Evolutionary conservation across 2,888 invertebrate genomes (phyloP), one percentile per base, ranked within the genome.

Genomic region (Conops quadrifasciatus): DNA sequence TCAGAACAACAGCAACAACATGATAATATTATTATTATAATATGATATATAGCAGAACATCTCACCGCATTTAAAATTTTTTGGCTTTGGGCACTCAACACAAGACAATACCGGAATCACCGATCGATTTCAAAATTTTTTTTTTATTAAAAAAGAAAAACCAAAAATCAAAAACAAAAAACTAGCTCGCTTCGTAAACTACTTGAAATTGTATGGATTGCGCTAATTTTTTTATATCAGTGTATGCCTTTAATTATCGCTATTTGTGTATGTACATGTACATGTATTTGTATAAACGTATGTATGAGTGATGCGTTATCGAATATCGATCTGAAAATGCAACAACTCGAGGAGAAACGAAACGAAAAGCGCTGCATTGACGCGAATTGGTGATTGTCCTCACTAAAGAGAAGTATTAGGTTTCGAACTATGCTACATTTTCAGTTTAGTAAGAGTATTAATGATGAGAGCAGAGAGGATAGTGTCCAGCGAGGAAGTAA

Each of bases 71-170:
- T 80, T 69, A 66, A 70, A 36, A 7, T n/a, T 73, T 77, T 79
- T 69, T 76, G 77, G 80, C 80, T 80, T 81, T 76, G 77, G 75
- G 75, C 75, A 75, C 75, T 65, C 65, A 71, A 64, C 63, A 71
- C 71, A 70, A 26, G 47, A 70, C 70, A 70, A 45, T 45, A 64
- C 15, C 53, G 28, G 24, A 21, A 47, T 63, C 63, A 63, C 19
- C 24, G 43, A 68, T 62, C 49, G 51, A 62, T 51, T 62, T 19
- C 36, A 36, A 36, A 36, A 36, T n/a, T n/a, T n/a, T 45, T 49
- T 24, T 28, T 26, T 64, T 51, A n/a, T 64, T 51, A 49, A 43
- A 51, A 77, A 76, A 77, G 77, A 77, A 72, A 72, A 75, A 72
- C 71, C 71, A 71, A 68, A 77, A 77, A 74, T 71, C 47, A 60